Base-by-base conservation (phyloP, 1,140 invertebrate genomes). In the Eriosoma lanigerum region DNA sequence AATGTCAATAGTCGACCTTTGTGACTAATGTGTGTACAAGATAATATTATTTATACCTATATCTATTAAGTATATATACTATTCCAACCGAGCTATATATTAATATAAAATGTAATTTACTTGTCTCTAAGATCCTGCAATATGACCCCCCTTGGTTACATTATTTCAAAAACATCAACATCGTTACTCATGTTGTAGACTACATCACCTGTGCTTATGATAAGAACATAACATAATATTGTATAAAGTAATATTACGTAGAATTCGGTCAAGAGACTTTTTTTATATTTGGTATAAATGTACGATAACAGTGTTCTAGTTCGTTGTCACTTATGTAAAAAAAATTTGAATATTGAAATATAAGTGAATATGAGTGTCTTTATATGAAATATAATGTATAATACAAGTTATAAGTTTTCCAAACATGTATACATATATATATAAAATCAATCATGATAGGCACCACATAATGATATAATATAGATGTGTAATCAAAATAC, bases 81-180 rank as follows among this genome's bases (percentile, higher is more conserved):
- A 24, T 58, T 17, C 58, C 1, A n/a, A 8, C 6, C 26, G 15
- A 60, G 58, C 8, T 17, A 1, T 64, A 64, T 64, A 29, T 32
- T 64, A 64, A 32, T 64, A 64, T 64, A 64, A 64, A 64, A 64
- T 32, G 29, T n/a, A 64, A 64, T 32, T 64, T 64, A 64, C 60
- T n/a, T 15, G 29, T 32, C 24, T 29, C 60, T 19, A 19, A 32
- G 29, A 38, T 38, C 32, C 8, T 38, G 32, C 32, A 38, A 32
- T 64, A 29, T 9, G 29, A 64, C 60, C 19, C 19, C 6, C 21
- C 15, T 26, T 17, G 24, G 24, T 26, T 3, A 26, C 1, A 29
- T 60, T 38, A 38, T 38, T 38, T 68, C 29, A 10, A 44, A 21
- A 38, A 24, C 38, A 70, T 70, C 66, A 26, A 48, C 19, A 46